Base-by-base conservation (phyloP, 2,797 vertebrate species). In the Sebastes kiyomatsui region DNA sequence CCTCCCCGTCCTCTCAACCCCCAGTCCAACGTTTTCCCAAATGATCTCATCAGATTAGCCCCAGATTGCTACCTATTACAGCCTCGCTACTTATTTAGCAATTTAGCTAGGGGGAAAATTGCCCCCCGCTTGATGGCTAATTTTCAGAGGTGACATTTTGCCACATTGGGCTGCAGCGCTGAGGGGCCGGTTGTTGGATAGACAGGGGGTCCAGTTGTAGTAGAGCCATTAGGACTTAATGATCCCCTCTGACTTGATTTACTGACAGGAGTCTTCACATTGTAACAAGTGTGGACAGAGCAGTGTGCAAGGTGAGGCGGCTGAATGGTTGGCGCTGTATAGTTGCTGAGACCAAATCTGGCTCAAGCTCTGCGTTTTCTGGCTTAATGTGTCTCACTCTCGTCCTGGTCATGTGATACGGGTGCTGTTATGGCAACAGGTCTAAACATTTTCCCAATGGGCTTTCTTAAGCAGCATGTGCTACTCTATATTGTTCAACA, bases 31-130 rank as follows among this genome's bases (percentile, higher is more conserved):
- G 78, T 91, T 93, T 92, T 94, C 28, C 94, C 91, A 94, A 96
- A 95, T 93, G 93, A 96, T 94, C 94, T 95, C 95, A 95, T 96
- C 94, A 94, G 95, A 95, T 96, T 95, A 95, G 94, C 86, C 89
- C 82, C 93, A 95, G 94, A 96, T 95, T 95, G 94, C 94, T 92
- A 94, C 94, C 94, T 95, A 96, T 96, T 96, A 96, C 87, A 72
- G 90, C 88, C 84, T 76, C n/a, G 74, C 94, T 95, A 95, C 92
- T 96, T 95, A 95, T 96, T 95, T 95, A 90, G 94, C 93, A 91
- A 95, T 96, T 95, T 95, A 95, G 92, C 92, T 89, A 20, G 84
- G 86, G 90, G 89, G 91, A 93, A 95, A 94, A 95, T 94, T 92
- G 93, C 92, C 89, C 93, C 72, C 72, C 64, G 94, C 91, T 88